Evolutionary conservation across 2,888 invertebrate species (phyloP), one percentile per base, ranked within the genome.

Genomic region (Noctua janthina): DNA sequence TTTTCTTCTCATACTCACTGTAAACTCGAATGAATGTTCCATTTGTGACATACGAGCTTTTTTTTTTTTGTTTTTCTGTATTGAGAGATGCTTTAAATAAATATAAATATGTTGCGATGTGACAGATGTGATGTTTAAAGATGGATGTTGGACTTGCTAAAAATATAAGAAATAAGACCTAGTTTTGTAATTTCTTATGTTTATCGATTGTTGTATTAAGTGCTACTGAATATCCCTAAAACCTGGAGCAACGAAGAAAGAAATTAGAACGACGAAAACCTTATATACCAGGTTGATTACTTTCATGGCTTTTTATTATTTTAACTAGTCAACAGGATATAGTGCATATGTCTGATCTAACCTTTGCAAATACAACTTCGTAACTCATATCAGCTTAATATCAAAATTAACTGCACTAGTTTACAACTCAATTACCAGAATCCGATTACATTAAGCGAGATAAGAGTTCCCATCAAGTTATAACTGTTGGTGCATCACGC

Each of bases 391-490:
- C 83, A 74, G 80, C 73, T 74, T 87, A 88, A 89, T 90, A 90
- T 90, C 89, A 87, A 92, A 90, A 83, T 90, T 89, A 90, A 89
- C 89, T 88, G 77, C 77, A 86, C 82, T 85, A 86, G 88, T 93
- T 93, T 95, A 96, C 92, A 94, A 95, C 94, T 96, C 96, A 96
- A 96, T 96, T 96, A 95, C 95, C 93, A 93, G 93, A 95, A 96
- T 95, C 95, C 93, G 95, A 95, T 96, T 95, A 96, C 94, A 95
- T 96, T 96, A 96, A 95, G 95, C 94, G 91, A 94, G 97, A 96
- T 97, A 96, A 97, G 96, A 93, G 93, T 94, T 96, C 96, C 95
- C 95, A 96, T 96, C 96, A 94, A 95, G 93, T 94, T 94, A 95
- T 95, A 94, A 93, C 95, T 94, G 94, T 91, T 93, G 92, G 94